Percentiles rank a stretch among this genome's conserved stretches.
Conservation (phyloP, 1,140 invertebrate genomes). For the Drosophila persimilis region DNA sequence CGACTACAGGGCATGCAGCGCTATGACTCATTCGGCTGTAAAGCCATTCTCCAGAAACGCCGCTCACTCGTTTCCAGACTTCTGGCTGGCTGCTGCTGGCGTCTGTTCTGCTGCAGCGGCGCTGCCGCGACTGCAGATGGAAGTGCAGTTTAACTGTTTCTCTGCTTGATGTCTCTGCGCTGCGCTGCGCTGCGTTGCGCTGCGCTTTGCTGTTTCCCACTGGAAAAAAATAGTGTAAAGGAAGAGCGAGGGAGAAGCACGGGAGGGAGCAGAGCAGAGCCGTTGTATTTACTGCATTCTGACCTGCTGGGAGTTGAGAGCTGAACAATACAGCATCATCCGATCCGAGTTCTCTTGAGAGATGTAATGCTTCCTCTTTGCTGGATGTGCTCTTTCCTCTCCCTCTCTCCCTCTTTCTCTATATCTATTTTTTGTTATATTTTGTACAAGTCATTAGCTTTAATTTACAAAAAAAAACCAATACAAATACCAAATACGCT, state of each 20-base stretch:
- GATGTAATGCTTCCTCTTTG: constrained; percentile 19
- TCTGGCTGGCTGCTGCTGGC: constrained; percentile 54
- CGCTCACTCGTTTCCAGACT: constrained; percentile 23
- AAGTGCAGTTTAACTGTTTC: constrained; percentile 70
- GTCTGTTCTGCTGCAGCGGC: constrained; percentile 46
- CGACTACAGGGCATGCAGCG: no score
- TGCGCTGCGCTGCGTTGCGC: no score
- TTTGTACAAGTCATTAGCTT: constrained; percentile 81
- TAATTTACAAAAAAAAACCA: constrained; percentile 67
- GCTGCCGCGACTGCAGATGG: constrained; percentile 34
- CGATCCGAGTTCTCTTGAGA: not conserved
- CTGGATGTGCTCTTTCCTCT: constrained; percentile 30
- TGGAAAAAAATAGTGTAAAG: constrained; percentile 31
- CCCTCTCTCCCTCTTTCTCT: constrained; percentile 11
- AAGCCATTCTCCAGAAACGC: constrained; percentile 54
- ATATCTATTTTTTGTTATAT: constrained; percentile 30
- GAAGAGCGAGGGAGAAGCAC: not conserved
- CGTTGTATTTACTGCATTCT: constrained; percentile 74
- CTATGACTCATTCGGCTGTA: constrained; percentile 3
- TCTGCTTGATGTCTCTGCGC: constrained; percentile 22
- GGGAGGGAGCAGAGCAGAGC: constrained; percentile 31
- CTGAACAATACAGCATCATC: constrained; percentile 1
- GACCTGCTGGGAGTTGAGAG: constrained; percentile 33
- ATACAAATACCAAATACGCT: not conserved
- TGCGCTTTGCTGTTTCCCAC: constrained; percentile 24